Evolutionary conservation across 2,113 vertebrate species (phyloP).

Genomic region (Silurus asotus): DNA sequence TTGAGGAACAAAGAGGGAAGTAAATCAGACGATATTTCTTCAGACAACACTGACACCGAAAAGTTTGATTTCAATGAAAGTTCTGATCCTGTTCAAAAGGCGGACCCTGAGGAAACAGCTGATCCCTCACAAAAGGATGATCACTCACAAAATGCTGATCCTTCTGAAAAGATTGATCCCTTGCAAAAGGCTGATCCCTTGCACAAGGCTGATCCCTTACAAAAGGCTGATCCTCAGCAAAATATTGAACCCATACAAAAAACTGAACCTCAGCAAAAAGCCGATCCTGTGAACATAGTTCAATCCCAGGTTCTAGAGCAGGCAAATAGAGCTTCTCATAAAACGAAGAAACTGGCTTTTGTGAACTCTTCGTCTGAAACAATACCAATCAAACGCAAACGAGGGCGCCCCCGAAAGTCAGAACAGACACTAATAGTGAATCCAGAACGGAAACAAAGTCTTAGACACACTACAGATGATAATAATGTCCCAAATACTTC

Average conservation of each 20-base stretch:
- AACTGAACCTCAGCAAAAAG: conserved; percentile 65
- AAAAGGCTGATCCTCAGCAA: conserved; percentile 63
- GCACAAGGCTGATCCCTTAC: conserved; percentile 25
- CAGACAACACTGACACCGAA: conserved; percentile 60
- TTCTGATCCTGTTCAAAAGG: conserved; percentile 51
- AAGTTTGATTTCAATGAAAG: conserved; percentile 66
- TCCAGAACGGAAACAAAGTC: conserved; percentile 68
- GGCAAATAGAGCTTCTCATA: conserved; percentile 23
- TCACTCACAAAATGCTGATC: conserved; percentile 27
- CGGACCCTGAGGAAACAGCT: conserved; percentile 60
- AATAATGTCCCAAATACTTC: conserved; percentile 53
- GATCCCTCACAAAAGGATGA: background rate
- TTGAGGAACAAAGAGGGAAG: conserved; percentile 71
- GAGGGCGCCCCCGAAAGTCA: conserved; percentile 79
- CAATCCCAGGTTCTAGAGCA: conserved; percentile 44
- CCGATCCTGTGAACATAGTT: conserved; percentile 47
- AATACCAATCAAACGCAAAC: conserved; percentile 72
- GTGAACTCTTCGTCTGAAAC: conserved; percentile 64
- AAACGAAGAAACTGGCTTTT: conserved; percentile 59
- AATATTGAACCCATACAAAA: conserved; percentile 47
- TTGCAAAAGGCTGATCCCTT: conserved; percentile 34
- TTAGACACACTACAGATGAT: conserved; percentile 59
- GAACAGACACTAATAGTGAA: conserved; percentile 71
- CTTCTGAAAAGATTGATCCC: background rate
- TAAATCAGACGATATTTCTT: conserved; percentile 63